Percentiles rank a stretch among this genome's conserved stretches.
Conservation (phyloP, 2,113 vertebrate species). For the Strigops habroptila region DNA sequence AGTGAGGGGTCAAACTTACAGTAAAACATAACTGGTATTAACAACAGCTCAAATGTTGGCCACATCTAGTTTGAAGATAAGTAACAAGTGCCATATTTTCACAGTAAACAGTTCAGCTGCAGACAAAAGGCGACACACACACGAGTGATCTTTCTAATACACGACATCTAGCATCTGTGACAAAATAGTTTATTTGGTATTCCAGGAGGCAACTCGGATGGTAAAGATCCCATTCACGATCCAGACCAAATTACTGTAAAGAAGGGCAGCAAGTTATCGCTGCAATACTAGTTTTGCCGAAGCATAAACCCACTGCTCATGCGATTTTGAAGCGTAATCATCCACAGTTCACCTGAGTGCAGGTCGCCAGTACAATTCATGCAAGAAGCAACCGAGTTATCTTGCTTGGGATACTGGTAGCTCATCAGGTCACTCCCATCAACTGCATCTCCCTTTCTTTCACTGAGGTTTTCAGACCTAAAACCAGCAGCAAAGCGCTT, state of each 20-base stretch:
- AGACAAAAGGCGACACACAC: background rate
- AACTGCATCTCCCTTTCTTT: background rate
- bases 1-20: background rate
- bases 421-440: background rate
- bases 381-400: background rate
- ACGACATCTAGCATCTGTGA: background rate
- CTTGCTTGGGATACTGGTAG: background rate
- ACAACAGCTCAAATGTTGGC: background rate
- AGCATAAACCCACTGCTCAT: background rate
- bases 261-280: background rate
- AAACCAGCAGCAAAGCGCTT: constrained; percentile 10
- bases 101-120: background rate
- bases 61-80: background rate
- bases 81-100: background rate
- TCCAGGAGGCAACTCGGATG: background rate
- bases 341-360: constrained; percentile 17
- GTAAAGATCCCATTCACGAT: background rate
- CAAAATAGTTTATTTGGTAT: background rate
- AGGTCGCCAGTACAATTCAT: background rate
- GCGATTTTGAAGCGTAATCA: background rate
- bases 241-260: background rate
- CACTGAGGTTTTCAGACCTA: background rate
- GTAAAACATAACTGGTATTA: background rate
- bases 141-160: background rate
- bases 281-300: background rate